Evolutionary conservation across 2,113 vertebrate genomes (phyloP).

Genomic region (Bombycilla garrulus): DNA sequence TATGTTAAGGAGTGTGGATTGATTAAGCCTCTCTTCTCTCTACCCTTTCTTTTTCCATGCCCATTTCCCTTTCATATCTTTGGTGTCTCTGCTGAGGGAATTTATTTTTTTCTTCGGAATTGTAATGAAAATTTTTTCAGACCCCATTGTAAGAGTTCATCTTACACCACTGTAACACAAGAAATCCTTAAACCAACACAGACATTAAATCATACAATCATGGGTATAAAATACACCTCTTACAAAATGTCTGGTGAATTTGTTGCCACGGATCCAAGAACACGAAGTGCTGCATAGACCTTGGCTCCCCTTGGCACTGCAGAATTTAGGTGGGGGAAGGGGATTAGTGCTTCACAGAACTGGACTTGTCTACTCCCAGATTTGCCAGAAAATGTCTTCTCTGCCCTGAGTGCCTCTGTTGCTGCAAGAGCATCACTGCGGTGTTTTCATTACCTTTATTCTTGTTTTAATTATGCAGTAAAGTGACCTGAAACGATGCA

Average conservation of each 20-base stretch:
- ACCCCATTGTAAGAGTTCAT: neutral
- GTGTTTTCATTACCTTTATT: conserved; percentile 72
- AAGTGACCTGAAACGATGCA: conserved; percentile 64
- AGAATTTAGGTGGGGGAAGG: neutral
- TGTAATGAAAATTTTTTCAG: neutral
- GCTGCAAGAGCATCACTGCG: conserved; percentile 66
- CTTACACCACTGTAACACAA: conserved; percentile 25
- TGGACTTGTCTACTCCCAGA: neutral
- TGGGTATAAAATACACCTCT: conserved; percentile 38
- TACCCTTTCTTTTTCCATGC: neutral
- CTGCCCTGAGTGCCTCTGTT: conserved; percentile 74
- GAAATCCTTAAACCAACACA: conserved; percentile 10
- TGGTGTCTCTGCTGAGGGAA: neutral
- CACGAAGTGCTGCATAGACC: neutral
- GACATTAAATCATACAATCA: conserved; percentile 46
- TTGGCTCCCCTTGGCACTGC: conserved; percentile 5
- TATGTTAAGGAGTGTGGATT: neutral
- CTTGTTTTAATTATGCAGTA: conserved; percentile 72
- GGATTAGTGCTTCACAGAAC: neutral
- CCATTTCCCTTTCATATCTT: neutral
- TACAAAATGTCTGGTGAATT: conserved; percentile 32
- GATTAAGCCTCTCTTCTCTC: neutral
- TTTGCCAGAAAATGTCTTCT: conserved; percentile 56
- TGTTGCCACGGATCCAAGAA: neutral
- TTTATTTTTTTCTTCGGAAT: neutral